Evolutionary conservation across 2,113 vertebrate genomes (phyloP).

Genomic region (Cnemophilus loriae): DNA sequence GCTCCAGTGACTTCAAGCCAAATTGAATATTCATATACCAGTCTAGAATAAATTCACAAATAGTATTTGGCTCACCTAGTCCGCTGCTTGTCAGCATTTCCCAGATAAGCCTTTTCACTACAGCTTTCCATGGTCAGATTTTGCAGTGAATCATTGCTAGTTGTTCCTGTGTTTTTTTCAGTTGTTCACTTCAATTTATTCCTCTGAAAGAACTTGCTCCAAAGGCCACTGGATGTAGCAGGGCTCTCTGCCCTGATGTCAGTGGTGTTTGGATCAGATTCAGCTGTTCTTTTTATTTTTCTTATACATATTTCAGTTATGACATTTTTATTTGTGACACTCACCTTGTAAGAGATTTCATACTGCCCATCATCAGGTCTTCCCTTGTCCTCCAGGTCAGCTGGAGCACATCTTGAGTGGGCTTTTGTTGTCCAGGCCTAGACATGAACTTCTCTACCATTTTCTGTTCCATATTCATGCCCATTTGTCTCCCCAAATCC

Average conservation of each 20-base stretch:
- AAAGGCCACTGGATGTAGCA: background rate
- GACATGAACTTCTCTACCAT: background rate
- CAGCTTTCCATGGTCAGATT: constrained; percentile 61
- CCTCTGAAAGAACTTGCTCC: background rate
- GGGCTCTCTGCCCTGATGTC: background rate
- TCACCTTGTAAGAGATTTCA: constrained; percentile 42
- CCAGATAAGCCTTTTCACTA: constrained; percentile 63
- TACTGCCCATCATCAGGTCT: background rate
- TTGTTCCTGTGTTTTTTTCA: constrained; percentile 15
- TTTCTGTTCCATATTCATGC: background rate
- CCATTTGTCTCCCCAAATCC: background rate
- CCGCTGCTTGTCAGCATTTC: constrained; percentile 70
- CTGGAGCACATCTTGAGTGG: background rate
- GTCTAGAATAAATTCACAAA: constrained; percentile 73
- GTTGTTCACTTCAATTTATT: constrained; percentile 28
- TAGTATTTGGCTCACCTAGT: constrained; percentile 65
- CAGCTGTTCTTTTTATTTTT: constrained; percentile 42
- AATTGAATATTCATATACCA: constrained; percentile 70
- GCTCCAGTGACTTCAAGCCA: constrained; percentile 65
- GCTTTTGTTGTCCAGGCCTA: background rate
- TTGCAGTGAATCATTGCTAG: constrained; percentile 47
- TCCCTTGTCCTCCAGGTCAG: background rate
- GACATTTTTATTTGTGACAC: constrained; percentile 54
- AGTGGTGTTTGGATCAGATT: background rate
- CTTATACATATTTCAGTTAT: constrained; percentile 52